A percentile compares a stretch with the other conserved stretches of the same genome.
Evolutionary conservation across 1,140 invertebrate genomes (phyloP).

Genomic region (Nebria ingens): DNA sequence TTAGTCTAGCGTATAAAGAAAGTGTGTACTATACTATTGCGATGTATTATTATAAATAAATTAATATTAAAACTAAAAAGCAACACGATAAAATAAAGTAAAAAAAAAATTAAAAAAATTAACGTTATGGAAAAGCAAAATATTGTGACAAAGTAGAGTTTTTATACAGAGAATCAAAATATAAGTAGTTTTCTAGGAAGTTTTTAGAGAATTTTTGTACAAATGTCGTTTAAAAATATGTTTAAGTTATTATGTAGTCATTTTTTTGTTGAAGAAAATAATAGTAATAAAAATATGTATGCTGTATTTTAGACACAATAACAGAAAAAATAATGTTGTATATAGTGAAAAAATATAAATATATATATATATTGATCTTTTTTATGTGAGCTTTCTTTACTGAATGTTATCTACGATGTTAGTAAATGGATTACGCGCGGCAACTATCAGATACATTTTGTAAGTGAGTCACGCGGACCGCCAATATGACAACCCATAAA

Average conservation of each 20-base stretch:
- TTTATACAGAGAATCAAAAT: constrained; percentile 8
- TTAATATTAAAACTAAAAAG: too few species aligned
- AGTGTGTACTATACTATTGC: background rate
- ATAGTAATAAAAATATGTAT: background rate
- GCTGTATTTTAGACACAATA: constrained; percentile 4
- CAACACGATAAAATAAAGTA: too few species aligned
- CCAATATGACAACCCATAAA: background rate
- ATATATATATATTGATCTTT: constrained; percentile 8
- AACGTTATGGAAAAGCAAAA: background rate
- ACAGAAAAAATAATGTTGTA: background rate
- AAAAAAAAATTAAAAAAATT: too few species aligned
- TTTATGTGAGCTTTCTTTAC: constrained; percentile 2
- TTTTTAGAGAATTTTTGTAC: constrained; percentile 9
- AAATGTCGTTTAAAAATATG: constrained; percentile 3
- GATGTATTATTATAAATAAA: too few species aligned
- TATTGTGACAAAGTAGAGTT: constrained; percentile 6
- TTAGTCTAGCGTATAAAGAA: constrained; percentile 1
- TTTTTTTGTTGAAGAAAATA: constrained; percentile 2
- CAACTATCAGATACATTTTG: background rate
- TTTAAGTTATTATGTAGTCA: constrained; percentile 7
- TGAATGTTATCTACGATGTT: background rate
- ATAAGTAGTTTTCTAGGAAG: constrained; percentile 2
- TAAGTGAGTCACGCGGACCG: background rate
- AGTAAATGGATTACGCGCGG: background rate
- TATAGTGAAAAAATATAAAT: constrained; percentile 10